Conservation (phyloP, 2,888 invertebrate species). For the Agrypnus murinus region DNA sequence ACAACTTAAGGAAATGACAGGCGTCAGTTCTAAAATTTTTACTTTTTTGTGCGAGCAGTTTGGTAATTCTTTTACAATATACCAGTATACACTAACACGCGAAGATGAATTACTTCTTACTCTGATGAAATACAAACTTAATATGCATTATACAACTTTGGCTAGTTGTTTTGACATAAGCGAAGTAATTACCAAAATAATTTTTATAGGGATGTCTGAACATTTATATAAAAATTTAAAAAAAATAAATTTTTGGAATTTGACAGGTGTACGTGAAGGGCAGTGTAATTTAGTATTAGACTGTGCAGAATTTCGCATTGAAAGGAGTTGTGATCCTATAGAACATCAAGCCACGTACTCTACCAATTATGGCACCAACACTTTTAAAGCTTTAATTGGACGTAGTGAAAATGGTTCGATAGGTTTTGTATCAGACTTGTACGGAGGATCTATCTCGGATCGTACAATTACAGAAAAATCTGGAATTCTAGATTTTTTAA, state of each 20-base stretch:
- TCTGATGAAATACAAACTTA: constrained; percentile 7
- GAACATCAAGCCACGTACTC: not conserved
- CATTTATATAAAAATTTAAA: not conserved
- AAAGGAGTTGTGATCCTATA: not conserved
- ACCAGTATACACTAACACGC: not conserved
- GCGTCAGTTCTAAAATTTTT: not conserved
- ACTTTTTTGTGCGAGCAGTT: constrained; percentile 14
- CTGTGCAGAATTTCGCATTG: constrained; percentile 7
- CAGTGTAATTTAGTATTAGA: not conserved
- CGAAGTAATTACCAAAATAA: not conserved
- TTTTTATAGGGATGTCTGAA: not conserved
- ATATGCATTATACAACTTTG: constrained; percentile 10
- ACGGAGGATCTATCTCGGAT: constrained; percentile 56
- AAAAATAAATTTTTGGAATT: constrained; percentile 3
- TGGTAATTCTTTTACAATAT: not conserved
- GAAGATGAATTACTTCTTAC: constrained; percentile 13
- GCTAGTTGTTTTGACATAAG: constrained; percentile 8
- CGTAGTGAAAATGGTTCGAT: constrained; percentile 46
- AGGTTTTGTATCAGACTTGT: constrained; percentile 56
- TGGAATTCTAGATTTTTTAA: constrained; percentile 48
- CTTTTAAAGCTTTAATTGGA: constrained; percentile 54
- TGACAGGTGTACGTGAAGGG: not conserved
- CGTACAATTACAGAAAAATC: constrained; percentile 47
- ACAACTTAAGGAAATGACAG: constrained; percentile 5
- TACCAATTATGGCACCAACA: constrained; percentile 27